phyloP scores from a whole-genome alignment of 2,888 invertebrate genomes.

The Camponotus fellah region DNA sequence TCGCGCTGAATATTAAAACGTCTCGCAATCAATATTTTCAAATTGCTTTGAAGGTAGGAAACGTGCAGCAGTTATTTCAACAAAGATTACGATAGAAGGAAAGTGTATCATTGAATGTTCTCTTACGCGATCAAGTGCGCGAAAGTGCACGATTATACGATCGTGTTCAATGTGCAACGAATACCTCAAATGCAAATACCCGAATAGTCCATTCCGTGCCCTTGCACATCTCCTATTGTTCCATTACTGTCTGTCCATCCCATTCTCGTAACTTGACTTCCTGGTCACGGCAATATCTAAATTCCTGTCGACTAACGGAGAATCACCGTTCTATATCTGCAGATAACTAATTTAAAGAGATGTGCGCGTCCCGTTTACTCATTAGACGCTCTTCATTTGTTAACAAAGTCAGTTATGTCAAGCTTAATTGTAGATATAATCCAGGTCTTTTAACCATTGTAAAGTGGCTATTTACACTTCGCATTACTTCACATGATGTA shows the following conservation, averaged over 20 bases:
- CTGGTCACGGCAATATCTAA: slow-evolving; percentile 32
- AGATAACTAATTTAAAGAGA: slow-evolving; percentile 17
- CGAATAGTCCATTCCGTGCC: slow-evolving; percentile 57
- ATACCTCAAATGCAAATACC: slow-evolving; percentile 68
- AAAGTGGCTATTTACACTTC: neutral
- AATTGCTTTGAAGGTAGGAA: neutral
- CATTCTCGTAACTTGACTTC: slow-evolving; percentile 38
- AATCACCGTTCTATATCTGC: slow-evolving; percentile 1
- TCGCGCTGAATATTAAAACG: neutral
- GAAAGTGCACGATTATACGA: slow-evolving; percentile 62
- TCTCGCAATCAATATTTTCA: neutral
- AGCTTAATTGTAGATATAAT: slow-evolving; percentile 18
- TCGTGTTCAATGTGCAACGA: slow-evolving; percentile 58
- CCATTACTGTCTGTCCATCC: slow-evolving; percentile 60
- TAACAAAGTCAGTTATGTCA: slow-evolving; percentile 5
- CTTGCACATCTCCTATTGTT: slow-evolving; percentile 64
- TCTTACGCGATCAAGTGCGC: slow-evolving; percentile 16
- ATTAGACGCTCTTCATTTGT: neutral
- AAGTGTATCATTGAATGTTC: slow-evolving; percentile 6
- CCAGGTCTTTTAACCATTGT: neutral
- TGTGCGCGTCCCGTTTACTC: neutral
- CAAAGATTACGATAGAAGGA: neutral
- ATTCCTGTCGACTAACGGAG: slow-evolving; percentile 24
- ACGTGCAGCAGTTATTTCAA: neutral
- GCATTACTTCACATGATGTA: neutral